Base-by-base conservation (phyloP, 2,888 invertebrate genomes). In the Drosophila austrosaltans region DNA sequence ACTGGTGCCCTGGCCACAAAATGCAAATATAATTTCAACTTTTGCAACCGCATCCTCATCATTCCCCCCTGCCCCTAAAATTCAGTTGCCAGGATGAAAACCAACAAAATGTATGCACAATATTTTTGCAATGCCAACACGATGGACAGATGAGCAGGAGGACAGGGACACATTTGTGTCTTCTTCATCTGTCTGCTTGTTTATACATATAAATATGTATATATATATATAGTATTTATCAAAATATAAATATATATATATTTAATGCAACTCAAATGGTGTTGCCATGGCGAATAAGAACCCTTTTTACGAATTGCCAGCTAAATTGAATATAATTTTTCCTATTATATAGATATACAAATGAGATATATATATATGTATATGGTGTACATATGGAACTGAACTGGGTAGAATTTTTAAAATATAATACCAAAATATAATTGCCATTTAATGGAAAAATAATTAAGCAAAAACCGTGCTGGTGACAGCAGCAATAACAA, bases 1-100 rank as follows among this genome's bases (percentile, higher is more conserved):
- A 53, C 66, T 36, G 57, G 44, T 60, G 59, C 73, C 32, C 63
- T 67, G 57, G 72, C 76, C 82, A 72, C 77, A 77, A 67, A 80
- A 75, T 75, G 72, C 84, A 81, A 79, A 79, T 77, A 81, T 79
- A 79, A 81, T 82, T 81, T 79, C 69, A 84, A 72, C 76, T 73
- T 76, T 73, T 81, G 68, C 66, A 81, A 62, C 78, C 69, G 54
- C 80, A 79, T 59, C 65, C 65, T 63, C 69, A 66, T 72, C 74
- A 62, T 2, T 5, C 0, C 61, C 16, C 12, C 60, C 32, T 6
- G 1, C 7, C 4, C 7, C 7, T 6, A 36, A 60, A 28, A 53
- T 22, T 48, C 20, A 61, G 36, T 36, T 36, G 36, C 36, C 36
- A 60, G 39, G 48, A 66, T 28, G 59, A 61, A 64, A 65, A 53